Conservation (phyloP, 2,113 vertebrate genomes). For the Archilochus colubris region DNA sequence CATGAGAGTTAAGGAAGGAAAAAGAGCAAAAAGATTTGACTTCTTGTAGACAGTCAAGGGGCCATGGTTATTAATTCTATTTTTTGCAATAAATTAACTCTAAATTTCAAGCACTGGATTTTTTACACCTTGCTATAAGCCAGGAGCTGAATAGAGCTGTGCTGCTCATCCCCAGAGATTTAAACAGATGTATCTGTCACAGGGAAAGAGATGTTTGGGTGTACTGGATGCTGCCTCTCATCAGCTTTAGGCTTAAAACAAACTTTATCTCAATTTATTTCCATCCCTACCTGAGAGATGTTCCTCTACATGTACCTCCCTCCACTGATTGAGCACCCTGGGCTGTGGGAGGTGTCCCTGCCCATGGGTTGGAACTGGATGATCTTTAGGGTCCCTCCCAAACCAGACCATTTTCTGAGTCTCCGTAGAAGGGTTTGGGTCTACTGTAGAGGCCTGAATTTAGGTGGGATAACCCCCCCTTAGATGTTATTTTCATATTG, state of each 20-base stretch:
- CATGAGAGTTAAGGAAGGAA: background rate
- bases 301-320: background rate
- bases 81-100: background rate
- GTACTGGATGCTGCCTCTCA: background rate
- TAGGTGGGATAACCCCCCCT: background rate
- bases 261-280: fast-evolving
- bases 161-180: background rate
- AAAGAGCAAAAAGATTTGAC: background rate
- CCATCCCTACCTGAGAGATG: background rate
- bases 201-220: background rate
- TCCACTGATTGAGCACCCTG: too few relatives aligned
- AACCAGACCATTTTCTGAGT: background rate
- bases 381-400: too few relatives aligned
- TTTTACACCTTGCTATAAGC: background rate
- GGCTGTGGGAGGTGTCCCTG: too few relatives aligned
- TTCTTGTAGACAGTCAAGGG: background rate
- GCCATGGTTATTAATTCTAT: background rate
- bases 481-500: background rate
- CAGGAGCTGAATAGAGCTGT: background rate
- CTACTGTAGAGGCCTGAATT: background rate
- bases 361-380: too few relatives aligned
- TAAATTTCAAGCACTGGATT: background rate
- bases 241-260: background rate
- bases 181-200: background rate
- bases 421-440: background rate